These are phyloP conservation scores for Taurulus bubalis DNA, from an alignment of 2,113 vertebrate genomes.

Conservation along the genomic window DNA sequence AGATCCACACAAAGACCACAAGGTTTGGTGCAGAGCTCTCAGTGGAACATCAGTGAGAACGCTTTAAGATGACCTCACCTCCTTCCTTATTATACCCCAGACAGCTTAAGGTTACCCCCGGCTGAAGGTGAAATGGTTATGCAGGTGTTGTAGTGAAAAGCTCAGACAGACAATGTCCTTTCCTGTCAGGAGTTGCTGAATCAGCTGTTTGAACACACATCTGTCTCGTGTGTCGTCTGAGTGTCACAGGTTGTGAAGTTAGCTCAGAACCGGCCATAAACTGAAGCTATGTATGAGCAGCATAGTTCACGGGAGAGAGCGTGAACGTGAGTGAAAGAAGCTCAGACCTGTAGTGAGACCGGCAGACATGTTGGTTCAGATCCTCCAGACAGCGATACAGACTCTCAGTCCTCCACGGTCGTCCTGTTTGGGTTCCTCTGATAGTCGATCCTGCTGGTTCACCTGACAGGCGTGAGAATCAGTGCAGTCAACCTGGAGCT, in stretches of 20 bases:
- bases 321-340: not conserved
- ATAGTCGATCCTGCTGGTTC: not conserved
- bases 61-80: not conserved
- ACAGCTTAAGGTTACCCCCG: not conserved
- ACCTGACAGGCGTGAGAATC: slow-evolving; percentile 11
- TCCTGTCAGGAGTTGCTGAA: not conserved
- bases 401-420: not conserved
- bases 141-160: not conserved
- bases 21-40: not conserved
- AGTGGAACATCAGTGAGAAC: not conserved
- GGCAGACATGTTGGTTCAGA: slow-evolving; percentile 45
- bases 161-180: not conserved
- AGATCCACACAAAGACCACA: not conserved
- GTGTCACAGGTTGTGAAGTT: not conserved
- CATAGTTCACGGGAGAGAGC: not conserved
- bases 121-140: not conserved
- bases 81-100: not conserved
- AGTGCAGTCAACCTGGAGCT: slow-evolving; percentile 62
- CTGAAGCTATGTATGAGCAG: not conserved
- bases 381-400: not conserved
- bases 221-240: not conserved
- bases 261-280: not conserved
- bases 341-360: slow-evolving; percentile 51
- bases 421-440: not conserved
- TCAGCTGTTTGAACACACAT: not conserved